A percentile compares a stretch with the other conserved stretches of the same genome.
Conservation (phyloP, 53 echinoderm and acorn worm genomes). For the Crossaster papposus region DNA sequence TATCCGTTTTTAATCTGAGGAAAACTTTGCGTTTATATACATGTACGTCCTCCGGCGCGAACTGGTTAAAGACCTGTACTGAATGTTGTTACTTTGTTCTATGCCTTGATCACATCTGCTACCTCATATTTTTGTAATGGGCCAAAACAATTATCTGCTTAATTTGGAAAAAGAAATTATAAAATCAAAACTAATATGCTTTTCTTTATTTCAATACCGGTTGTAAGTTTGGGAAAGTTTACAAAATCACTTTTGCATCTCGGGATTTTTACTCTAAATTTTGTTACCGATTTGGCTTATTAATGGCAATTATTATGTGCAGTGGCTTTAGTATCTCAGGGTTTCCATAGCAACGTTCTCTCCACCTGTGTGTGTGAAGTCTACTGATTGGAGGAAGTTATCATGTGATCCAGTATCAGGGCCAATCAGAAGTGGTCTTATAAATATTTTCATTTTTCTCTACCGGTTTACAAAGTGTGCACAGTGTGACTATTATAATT, state of each 20-base stretch:
- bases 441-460: background rate
- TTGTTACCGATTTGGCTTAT: background rate
- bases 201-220: background rate
- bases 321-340: background rate
- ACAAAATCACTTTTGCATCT: background rate
- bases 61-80: no score
- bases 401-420: background rate
- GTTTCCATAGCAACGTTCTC: background rate
- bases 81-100: background rate
- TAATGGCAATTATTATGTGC: background rate
- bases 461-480: background rate
- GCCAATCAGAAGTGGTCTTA: background rate
- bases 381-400: conserved; percentile 10
- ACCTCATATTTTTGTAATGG: background rate
- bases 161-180: background rate
- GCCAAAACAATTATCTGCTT: background rate
- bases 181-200: background rate
- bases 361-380: background rate
- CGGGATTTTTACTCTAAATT: no score
- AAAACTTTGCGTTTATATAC: no score
- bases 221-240: background rate
- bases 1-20: no score
- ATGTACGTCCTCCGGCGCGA: no score
- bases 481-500: no score
- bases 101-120: background rate